Percentiles rank a stretch among this genome's conserved stretches.
Evolutionary conservation across 1,140 invertebrate genomes (phyloP).

Genomic region (Drosophila oshimai): DNA sequence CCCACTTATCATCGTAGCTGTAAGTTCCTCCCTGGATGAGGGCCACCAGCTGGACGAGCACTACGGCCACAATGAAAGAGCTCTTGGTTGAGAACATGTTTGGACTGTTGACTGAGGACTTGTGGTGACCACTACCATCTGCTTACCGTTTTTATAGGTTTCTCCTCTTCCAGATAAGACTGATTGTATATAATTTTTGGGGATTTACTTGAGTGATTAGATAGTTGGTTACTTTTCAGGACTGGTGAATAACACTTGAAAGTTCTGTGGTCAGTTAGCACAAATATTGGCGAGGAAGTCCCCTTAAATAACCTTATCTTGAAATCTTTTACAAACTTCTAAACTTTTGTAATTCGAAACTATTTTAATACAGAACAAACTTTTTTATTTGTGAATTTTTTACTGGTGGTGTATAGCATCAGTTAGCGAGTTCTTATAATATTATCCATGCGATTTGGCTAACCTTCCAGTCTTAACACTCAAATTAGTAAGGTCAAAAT

Average conservation of each 20-base stretch:
- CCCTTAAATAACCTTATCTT: not conserved
- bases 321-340: not conserved
- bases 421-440: not conserved
- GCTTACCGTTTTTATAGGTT: constrained; percentile 3
- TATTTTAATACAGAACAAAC: too few relatives aligned
- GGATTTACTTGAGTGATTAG: constrained; percentile 3
- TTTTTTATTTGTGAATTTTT: too few relatives aligned
- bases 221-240: not conserved
- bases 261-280: not conserved
- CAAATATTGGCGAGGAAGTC: not conserved
- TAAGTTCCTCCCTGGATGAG: constrained; percentile 32
- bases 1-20: constrained; percentile 38
- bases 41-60: constrained; percentile 33
- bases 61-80: not conserved
- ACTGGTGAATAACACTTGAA: constrained; percentile 2
- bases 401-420: too few relatives aligned
- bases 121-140: not conserved
- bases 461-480: constrained; percentile 2
- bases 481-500: not conserved
- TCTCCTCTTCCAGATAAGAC: not conserved
- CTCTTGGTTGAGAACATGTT: constrained; percentile 25
- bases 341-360: not conserved
- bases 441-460: not conserved
- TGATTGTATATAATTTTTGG: not conserved
- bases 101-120: not conserved